Evolutionary conservation across 2,113 vertebrate genomes (phyloP).

Genomic region (Brienomyrus brachyistius): DNA sequence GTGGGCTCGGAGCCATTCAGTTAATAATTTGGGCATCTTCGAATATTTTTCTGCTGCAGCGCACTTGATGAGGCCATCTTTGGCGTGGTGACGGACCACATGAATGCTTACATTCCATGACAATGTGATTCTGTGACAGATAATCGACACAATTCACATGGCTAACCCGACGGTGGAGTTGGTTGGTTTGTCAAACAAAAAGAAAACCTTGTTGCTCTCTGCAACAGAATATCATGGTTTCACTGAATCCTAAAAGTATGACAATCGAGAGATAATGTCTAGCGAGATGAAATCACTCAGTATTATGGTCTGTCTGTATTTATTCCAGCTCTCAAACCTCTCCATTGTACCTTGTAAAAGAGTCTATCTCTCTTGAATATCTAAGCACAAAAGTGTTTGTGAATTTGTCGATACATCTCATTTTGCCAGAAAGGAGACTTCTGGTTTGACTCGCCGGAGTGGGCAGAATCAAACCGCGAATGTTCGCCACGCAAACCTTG

Average conservation of each 20-base stretch:
- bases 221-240: neutral
- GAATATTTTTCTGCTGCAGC: neutral
- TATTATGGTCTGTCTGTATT: neutral
- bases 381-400: slow-evolving; percentile 51
- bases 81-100: neutral
- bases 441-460: slow-evolving; percentile 35
- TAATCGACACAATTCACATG: neutral
- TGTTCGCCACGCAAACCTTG: slow-evolving; percentile 28
- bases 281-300: neutral
- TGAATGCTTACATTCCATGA: neutral
- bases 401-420: slow-evolving; percentile 17
- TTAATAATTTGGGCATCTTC: neutral
- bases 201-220: neutral
- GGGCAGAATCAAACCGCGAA: slow-evolving; percentile 42
- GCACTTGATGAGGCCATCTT: neutral
- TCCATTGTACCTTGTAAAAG: neutral
- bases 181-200: neutral
- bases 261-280: slow-evolving; percentile 19
- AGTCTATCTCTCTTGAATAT: slow-evolving; percentile 28
- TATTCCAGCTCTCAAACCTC: neutral
- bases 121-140: neutral
- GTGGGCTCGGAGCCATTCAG: slow-evolving; percentile 21
- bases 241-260: slow-evolving; percentile 6
- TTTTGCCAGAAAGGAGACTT: slow-evolving; percentile 1
- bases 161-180: neutral